Conservation (phyloP, 2,888 invertebrate species). For the Drosophila rubida region DNA sequence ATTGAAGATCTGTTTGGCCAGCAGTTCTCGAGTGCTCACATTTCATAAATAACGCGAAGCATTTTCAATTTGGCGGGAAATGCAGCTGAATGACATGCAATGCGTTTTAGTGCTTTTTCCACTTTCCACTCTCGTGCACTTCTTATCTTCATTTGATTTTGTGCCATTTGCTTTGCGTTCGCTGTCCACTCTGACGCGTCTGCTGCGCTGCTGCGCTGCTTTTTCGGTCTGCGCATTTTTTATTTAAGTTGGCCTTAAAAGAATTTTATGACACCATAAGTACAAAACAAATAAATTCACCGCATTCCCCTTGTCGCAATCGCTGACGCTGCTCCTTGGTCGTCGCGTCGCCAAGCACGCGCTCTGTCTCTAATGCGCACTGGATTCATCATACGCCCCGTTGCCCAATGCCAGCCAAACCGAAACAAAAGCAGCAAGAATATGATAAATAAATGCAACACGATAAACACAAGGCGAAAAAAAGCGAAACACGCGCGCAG, state of each 20-base stretch:
- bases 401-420: constrained; percentile 48
- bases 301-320: neutral
- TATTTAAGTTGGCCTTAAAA: constrained; percentile 74
- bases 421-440: constrained; percentile 62
- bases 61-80: constrained; percentile 65
- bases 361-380: constrained; percentile 67
- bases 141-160: constrained; percentile 59
- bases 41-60: constrained; percentile 59
- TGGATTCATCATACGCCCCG: constrained; percentile 76
- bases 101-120: constrained; percentile 60
- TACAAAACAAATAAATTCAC: constrained; percentile 75
- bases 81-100: constrained; percentile 56
- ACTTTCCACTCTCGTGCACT: constrained; percentile 39
- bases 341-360: constrained; percentile 12
- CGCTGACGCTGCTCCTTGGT: neutral
- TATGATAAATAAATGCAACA: constrained; percentile 73
- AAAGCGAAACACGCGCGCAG: neutral
- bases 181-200: constrained; percentile 40
- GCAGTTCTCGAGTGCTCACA: constrained; percentile 13
- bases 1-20: neutral
- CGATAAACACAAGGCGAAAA: constrained; percentile 14
- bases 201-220: neutral
- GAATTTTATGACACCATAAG: constrained; percentile 78
- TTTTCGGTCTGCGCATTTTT: constrained; percentile 44
- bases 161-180: constrained; percentile 17